Percentiles rank a stretch among this genome's conserved stretches.
These are phyloP conservation scores for Bombus haemorrhoidalis DNA, from an alignment of 1,140 invertebrate genomes.

Conservation along the genomic window DNA sequence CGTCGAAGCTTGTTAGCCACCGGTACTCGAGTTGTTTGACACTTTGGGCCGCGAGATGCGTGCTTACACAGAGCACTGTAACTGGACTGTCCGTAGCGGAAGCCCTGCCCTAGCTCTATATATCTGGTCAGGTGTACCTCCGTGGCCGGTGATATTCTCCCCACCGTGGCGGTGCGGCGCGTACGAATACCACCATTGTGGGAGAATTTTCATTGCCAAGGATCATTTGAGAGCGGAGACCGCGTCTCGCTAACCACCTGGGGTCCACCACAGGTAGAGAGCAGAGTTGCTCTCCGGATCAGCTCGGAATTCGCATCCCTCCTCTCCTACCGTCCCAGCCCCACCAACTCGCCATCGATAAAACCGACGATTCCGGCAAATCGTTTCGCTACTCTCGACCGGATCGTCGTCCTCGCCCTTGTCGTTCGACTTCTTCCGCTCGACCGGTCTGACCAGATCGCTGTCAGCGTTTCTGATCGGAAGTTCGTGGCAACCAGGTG, in stretches of 20 bases:
- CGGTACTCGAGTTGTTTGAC: background rate
- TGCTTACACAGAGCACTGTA: constrained; percentile 80
- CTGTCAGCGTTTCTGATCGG: constrained; percentile 20
- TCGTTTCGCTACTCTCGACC: constrained; percentile 31
- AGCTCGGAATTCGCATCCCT: constrained; percentile 67
- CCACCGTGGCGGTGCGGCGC: constrained; percentile 60
- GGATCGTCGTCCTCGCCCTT: constrained; percentile 8
- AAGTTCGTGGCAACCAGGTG: constrained; percentile 23
- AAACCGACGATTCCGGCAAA: constrained; percentile 22
- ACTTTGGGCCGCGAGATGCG: constrained; percentile 71
- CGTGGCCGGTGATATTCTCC: constrained; percentile 80
- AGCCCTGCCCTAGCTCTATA: constrained; percentile 83
- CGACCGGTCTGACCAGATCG: constrained; percentile 62
- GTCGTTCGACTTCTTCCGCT: constrained; percentile 11
- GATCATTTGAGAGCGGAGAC: constrained; percentile 74
- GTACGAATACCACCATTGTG: constrained; percentile 63
- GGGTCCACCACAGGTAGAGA: constrained; percentile 69
- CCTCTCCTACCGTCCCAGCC: constrained; percentile 20
- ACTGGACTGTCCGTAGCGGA: constrained; percentile 82
- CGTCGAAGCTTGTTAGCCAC: background rate
- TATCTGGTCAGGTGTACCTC: constrained; percentile 82
- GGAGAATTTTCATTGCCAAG: constrained; percentile 78
- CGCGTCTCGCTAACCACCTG: constrained; percentile 72
- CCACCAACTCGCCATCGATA: constrained; percentile 30
- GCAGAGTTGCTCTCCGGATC: constrained; percentile 63